Conservation (phyloP, 1,140 invertebrate genomes). For the Dendrolimus punctatus region DNA sequence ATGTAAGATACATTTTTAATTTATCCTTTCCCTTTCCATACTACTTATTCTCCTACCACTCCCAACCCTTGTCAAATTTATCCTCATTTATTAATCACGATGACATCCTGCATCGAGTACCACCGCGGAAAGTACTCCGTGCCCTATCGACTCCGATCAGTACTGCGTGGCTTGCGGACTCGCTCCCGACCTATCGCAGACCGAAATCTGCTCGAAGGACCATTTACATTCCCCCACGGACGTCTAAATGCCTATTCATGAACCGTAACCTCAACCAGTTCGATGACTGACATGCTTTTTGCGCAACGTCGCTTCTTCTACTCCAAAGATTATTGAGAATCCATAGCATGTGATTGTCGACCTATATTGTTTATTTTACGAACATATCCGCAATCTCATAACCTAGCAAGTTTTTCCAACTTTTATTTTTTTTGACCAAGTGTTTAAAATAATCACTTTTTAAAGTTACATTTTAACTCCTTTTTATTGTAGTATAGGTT, state of each 20-base stretch:
- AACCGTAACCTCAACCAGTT: constrained; percentile 2
- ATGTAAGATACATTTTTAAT: neutral
- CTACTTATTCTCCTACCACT: neutral
- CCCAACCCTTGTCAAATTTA: constrained; percentile 4
- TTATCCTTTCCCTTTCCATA: neutral
- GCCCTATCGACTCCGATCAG: constrained; percentile 11
- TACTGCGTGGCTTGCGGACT: constrained; percentile 4
- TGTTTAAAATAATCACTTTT: no score
- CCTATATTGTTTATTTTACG: no score
- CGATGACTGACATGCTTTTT: no score
- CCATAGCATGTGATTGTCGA: no score
- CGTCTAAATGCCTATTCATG: neutral
- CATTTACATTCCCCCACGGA: constrained; percentile 15
- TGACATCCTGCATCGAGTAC: neutral
- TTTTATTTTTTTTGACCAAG: no score
- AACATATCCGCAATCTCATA: no score
- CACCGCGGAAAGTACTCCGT: constrained; percentile 5
- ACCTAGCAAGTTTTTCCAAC: no score
- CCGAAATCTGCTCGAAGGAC: constrained; percentile 16
- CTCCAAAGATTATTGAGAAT: no score
- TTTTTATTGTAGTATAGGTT: no score
- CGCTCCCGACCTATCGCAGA: constrained; percentile 6
- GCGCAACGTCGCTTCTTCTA: no score
- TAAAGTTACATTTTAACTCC: no score
- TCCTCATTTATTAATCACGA: constrained; percentile 4